A percentile compares a stretch with the other conserved stretches of the same genome.
Conservation (phyloP, 2,888 invertebrate genomes). For the Dicranocentrus wangi region DNA sequence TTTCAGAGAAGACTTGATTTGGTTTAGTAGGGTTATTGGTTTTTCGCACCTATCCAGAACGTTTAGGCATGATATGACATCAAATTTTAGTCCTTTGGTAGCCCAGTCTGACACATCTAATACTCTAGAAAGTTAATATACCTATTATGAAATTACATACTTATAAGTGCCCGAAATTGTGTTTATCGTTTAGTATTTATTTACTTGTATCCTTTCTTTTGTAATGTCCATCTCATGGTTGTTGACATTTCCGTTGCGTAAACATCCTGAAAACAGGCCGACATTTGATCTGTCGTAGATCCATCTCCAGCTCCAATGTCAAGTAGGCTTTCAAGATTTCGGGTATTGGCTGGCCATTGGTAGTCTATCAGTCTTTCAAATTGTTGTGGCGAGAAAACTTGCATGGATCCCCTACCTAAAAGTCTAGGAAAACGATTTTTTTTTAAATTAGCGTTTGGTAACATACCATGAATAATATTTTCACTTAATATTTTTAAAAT, state of each 20-base stretch:
- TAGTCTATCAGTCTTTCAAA: slow-evolving; percentile 80
- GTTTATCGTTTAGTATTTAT: slow-evolving; percentile 72
- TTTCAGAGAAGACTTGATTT: slow-evolving; percentile 83
- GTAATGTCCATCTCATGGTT: slow-evolving; percentile 88
- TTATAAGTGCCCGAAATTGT: neutral
- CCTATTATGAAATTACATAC: neutral
- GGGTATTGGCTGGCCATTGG: slow-evolving; percentile 48
- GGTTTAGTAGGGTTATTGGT: slow-evolving; percentile 85
- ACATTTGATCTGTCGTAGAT: slow-evolving; percentile 88
- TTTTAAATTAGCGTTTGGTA: too few relatives aligned
- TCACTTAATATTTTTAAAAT: too few relatives aligned
- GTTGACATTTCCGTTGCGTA: slow-evolving; percentile 94
- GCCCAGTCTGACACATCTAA: slow-evolving; percentile 67
- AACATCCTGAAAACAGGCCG: slow-evolving; percentile 82
- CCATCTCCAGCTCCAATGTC: slow-evolving; percentile 98
- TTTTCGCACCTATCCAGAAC: slow-evolving; percentile 93
- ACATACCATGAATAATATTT: too few relatives aligned
- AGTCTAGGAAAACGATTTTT: slow-evolving; percentile 80
- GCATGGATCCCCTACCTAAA: slow-evolving; percentile 95
- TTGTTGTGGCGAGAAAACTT: slow-evolving; percentile 90
- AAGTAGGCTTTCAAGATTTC: slow-evolving; percentile 77
- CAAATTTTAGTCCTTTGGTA: slow-evolving; percentile 76
- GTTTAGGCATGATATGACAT: slow-evolving; percentile 92
- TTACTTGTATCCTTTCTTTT: slow-evolving; percentile 85
- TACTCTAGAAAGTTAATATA: slow-evolving; percentile 50